These are phyloP conservation scores for Brachionus plicatilis DNA, from an alignment of 1,140 invertebrate species.

Conservation along the genomic window DNA sequence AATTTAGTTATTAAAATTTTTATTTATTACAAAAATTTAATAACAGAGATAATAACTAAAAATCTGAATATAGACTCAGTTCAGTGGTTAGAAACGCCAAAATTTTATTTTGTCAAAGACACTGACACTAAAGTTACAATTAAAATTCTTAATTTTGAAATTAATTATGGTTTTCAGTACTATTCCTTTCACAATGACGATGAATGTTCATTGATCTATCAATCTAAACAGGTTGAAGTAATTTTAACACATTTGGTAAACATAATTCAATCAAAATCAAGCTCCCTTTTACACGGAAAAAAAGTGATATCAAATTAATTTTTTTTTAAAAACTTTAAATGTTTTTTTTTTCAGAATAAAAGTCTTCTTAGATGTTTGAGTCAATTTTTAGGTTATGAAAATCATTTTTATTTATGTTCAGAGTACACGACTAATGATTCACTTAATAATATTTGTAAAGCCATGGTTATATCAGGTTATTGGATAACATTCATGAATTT, in stretches of 20 bases:
- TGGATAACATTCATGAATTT: conserved; percentile 53
- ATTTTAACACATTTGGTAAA: neutral
- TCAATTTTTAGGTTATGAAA: conserved; percentile 47
- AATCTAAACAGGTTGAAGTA: neutral
- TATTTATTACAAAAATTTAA: conserved; percentile 5
- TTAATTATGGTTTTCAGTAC: conserved; percentile 13
- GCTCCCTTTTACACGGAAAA: conserved; percentile 4
- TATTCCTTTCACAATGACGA: neutral
- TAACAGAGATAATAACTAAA: neutral
- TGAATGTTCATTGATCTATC: neutral
- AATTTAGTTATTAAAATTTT: conserved; percentile 24
- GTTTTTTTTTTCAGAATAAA: neutral
- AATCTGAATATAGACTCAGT: neutral
- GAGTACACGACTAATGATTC: conserved; percentile 45
- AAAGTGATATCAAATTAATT: neutral
- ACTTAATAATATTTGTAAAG: conserved; percentile 51
- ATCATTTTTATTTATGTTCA: conserved; percentile 52
- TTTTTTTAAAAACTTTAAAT: neutral
- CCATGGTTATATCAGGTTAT: conserved; percentile 48
- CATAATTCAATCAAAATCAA: conserved; percentile 12
- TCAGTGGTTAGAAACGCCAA: neutral
- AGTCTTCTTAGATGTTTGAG: conserved; percentile 42
- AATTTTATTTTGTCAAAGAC: conserved; percentile 1
- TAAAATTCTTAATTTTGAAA: conserved; percentile 5
- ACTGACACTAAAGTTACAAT: neutral